Base-by-base conservation (phyloP, 2,797 vertebrate genomes). In the Clarias laeviceps region DNA sequence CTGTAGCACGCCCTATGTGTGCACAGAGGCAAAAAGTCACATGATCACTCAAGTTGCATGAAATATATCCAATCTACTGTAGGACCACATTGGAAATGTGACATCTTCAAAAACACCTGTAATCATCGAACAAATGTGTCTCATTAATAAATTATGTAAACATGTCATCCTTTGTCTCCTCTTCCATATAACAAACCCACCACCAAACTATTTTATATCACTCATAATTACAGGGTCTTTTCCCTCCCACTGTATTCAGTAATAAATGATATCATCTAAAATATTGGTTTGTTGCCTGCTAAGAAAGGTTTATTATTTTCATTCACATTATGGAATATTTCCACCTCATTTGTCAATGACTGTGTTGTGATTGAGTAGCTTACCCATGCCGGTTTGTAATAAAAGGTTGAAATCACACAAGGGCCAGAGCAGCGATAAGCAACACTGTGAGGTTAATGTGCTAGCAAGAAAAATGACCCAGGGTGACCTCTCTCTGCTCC, bases 381-480 rank as follows among this genome's bases (percentile, higher is more conserved):
- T 68, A 69, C 59, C 27, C 64, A 56, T 66, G 80, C 12, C 18
- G 45, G 17, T 17, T 83, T 57, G 15, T 61, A 82, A 82, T 27
- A 34, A 82, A 82, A 73, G 6, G 8, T 3, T 24, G 50, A 70
- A 70, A 57, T 70, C 54, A 68, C 27, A 68, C 27, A 34, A 6
- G 5, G 54, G 54, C 3, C 18, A 61, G 14, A 61, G 20, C 34
- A 22, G 59, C 2, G 34, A 32, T 50, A 74, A 64, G 34, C 62
- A 17, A 74, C 34, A 59, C 4, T 2, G 24, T 45, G n/a, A 74
- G 69, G 82, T 37, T 57, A 82, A 82, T 59, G 50, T 72, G 3
- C 66, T 40, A 45, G 54, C 45, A 32, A 57, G 66, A 73, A 59
- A 62, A 77, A 77, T 77, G 40, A 57, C 62, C 70, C 22, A 22